These are phyloP conservation scores for Drosophila ogumai DNA, from an alignment of 1,140 invertebrate genomes.

Conservation along the genomic window DNA sequence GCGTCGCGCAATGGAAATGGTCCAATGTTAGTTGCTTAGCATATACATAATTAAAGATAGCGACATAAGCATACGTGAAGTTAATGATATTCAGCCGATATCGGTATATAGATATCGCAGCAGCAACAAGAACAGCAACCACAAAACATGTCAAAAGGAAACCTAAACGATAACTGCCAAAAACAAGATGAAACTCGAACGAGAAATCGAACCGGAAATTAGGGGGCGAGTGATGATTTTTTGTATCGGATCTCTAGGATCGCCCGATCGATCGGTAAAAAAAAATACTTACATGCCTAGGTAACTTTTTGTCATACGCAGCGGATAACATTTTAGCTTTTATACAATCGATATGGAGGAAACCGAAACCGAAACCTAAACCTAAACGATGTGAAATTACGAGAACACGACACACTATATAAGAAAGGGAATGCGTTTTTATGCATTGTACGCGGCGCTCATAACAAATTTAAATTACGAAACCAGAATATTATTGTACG, in stretches of 20 bases:
- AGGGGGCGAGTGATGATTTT: slow-evolving; percentile 35
- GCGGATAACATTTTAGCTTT: slow-evolving; percentile 74
- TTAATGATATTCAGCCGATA: slow-evolving; percentile 39
- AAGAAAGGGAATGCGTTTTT: slow-evolving; percentile 72
- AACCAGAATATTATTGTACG: slow-evolving; percentile 65
- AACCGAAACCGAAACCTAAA: slow-evolving; percentile 33
- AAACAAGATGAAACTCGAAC: slow-evolving; percentile 42
- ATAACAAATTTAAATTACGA: slow-evolving; percentile 64
- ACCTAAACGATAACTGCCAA: slow-evolving; percentile 81
- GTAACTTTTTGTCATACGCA: slow-evolving; percentile 65
- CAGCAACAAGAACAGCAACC: slow-evolving; percentile 34
- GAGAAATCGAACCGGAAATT: slow-evolving; percentile 43
- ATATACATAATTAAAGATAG: slow-evolving; percentile 70
- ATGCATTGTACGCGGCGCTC: slow-evolving; percentile 75
- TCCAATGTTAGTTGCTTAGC: slow-evolving; percentile 84
- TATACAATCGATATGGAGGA: slow-evolving; percentile 63
- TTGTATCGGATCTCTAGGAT: slow-evolving; percentile 52
- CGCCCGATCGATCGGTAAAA: slow-evolving; percentile 22
- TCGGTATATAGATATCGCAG: slow-evolving; percentile 27
- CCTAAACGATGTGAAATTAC: slow-evolving; percentile 29
- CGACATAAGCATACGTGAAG: slow-evolving; percentile 37
- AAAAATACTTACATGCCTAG: slow-evolving; percentile 18
- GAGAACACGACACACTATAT: slow-evolving; percentile 79
- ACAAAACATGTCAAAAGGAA: slow-evolving; percentile 59
- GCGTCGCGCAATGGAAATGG: slow-evolving; percentile 81